Percentiles rank a stretch among this genome's conserved stretches.
Conservation (phyloP, 2,113 vertebrate species). For the Hyaena hyaena region DNA sequence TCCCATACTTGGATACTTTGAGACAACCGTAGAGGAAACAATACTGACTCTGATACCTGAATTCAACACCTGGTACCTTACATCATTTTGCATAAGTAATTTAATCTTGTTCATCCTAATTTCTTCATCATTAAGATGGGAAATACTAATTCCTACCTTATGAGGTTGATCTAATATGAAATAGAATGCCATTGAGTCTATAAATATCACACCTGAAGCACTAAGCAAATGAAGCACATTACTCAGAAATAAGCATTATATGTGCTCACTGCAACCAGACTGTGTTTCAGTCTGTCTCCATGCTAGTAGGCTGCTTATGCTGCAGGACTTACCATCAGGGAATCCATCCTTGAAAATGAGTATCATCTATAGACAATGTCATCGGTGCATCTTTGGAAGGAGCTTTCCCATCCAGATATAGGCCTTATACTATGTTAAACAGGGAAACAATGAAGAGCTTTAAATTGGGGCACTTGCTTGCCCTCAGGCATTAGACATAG, state of each 20-base stretch:
- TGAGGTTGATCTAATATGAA: not conserved
- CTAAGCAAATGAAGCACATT: not conserved
- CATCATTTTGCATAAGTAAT: not conserved
- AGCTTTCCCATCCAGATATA: not conserved
- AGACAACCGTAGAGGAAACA: not conserved
- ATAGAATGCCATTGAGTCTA: accelerated
- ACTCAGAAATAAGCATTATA: accelerated
- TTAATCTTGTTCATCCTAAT: not conserved
- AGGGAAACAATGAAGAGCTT: not conserved
- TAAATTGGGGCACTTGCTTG: not conserved
- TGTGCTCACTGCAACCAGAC: too few species aligned
- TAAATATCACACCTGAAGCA: not conserved
- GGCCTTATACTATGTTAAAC: not conserved
- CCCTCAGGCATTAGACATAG: not conserved
- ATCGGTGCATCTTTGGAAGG: not conserved
- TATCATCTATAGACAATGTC: not conserved
- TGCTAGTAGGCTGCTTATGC: too few species aligned
- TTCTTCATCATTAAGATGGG: not conserved
- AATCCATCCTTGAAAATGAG: not conserved
- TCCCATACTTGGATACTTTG: not conserved
- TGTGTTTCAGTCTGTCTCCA: not conserved
- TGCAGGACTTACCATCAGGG: too few species aligned
- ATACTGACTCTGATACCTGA: not conserved
- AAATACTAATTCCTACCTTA: not conserved
- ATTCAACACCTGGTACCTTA: not conserved